Base-by-base conservation (phyloP, 2,113 vertebrate species). In the Nibea coibor region DNA sequence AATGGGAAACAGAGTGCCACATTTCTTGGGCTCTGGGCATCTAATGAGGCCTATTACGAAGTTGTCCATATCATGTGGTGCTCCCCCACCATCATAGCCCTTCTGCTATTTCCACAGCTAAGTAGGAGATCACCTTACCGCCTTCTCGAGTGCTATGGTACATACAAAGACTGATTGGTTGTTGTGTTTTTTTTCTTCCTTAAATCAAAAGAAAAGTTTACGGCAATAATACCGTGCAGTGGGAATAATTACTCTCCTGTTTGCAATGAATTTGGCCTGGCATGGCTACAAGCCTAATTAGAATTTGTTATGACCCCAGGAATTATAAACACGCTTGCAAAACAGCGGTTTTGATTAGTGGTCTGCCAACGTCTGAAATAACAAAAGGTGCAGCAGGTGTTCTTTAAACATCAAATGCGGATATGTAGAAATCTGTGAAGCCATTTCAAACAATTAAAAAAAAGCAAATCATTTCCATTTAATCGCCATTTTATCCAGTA, bases 11-110 rank as follows among this genome's bases (percentile, higher is more conserved):
- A 72, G 78, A 89, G 75, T 82, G 87, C 61, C 56, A 79, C 56
- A 61, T 85, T 87, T 84, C 59, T 61, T 64, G 59, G 66, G 74
- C 75, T 72, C 58, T 67, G 65, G 59, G 58, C 39, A 80, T 81
- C 85, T 85, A 90, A 92, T 87, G 83, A 89, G 70, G 72, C 70
- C 76, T 74, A 82, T 87, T 84, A 85, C 51, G 2, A 35, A 43
- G 43, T 16, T 50, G 64, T 79, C 64, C 54, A 51, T 12, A 75
- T 82, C 54, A 62, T 57, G 67, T 65, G 64, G 47, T 42, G 75
- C 69, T 73, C 70, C 77, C 77, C 79, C 67, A 82, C 75, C 74
- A 72, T 83, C 56, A 74, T 50, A 50, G 26, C 22, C 56, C 78
- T 57, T 69, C 64, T 74, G 57, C 39, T 48, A 53, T 73, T 80